Base-by-base conservation (phyloP, 2,113 vertebrate species). In the Phyllostomus discolor region DNA sequence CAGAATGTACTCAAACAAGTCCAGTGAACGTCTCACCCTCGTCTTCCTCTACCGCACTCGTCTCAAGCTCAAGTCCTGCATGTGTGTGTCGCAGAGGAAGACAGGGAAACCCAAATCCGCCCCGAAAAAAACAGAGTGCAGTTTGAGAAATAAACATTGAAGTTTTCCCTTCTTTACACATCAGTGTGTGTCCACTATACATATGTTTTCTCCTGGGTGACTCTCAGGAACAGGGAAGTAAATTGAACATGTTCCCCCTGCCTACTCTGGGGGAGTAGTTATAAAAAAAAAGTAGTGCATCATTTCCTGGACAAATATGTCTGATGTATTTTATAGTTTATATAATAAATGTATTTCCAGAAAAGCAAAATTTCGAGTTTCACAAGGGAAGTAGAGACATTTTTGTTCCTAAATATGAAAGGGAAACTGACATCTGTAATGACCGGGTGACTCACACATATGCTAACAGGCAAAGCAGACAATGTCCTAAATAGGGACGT, bases 391-490 rank as follows among this genome's bases (percentile, higher is more conserved):
- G 24, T 72, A 48, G 90, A 97, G 98, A 81, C 80, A 88, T 57
- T 91, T 98, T 97, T 97, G 92, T 98, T 97, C 88, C 76, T 3
- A 95, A 94, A 78, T 97, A 90, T 97, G 92, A 97, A 97, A 98
- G 85, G 78, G 15, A 95, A 98, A 90, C 41, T 90, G 10, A 62
- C 73, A 92, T 90, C 41, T 90, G 93, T 88, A 96, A 97, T 97
- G 96, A 88, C 86, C 80, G 95, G 75, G 73, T 41, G 93, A 95
- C 62, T 95, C 88, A 31, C 52, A 31, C 88, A 80, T 31, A 95
- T 85, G 91, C 86, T 79, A 80, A 87, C 97, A 96, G 43, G 81
- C 93, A 90, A 66, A 96, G 50, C 69, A 94, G 89, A 97, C 91
- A 81, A 88, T 89, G 16, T 78, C 76, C 11, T 48, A 89, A 75